Base-by-base conservation (phyloP, 2,113 vertebrate genomes). In the Neogale vison region DNA sequence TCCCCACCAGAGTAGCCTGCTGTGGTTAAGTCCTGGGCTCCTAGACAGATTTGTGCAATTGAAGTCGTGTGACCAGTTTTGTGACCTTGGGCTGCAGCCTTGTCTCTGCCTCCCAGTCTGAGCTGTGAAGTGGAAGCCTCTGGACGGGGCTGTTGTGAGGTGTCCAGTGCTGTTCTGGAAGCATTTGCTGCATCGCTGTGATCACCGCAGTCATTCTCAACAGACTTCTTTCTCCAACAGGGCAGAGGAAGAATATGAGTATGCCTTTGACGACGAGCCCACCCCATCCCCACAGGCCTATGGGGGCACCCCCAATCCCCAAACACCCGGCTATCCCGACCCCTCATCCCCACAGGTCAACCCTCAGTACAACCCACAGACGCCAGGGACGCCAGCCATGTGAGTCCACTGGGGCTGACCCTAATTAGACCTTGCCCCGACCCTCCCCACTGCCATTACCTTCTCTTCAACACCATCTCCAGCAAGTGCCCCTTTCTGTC, bases 281-380 rank as follows among this genome's bases (percentile, higher is more conserved):
- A 99, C 99, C 0, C 99, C 99, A 0, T 99, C 99, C 1, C 99
- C 99, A 0, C 99, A 99, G 97, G 99, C 99, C 31, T 99, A 99
- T 0, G 99, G 99, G 4, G 99, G 99, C 1, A 99, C 99, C 0
- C 99, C 99, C 13, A 99, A 99, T 95, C 99, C 99, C 0, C 99
- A 99, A 96, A 99, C 99, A 14, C 99, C 99, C 0, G 99, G 99
- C 5, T 99, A 99, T 98, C 99, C 99, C 0, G 99, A 99, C 88
- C 99, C 99, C 21, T 99, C 99, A 0, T 99, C 99, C 47, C 99
- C 99, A 0, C 99, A 99, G 93, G 99, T 99, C 98, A 99, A 99
- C 98, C 99, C 99, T 1, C 99, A 99, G 88, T 99, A 99, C 98
- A 99, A 99, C 98, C 99, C 99, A 0, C 99, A 99, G 99, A 99